phyloP scores from a whole-genome alignment of 2,113 vertebrate species.

The Vidua macroura region DNA sequence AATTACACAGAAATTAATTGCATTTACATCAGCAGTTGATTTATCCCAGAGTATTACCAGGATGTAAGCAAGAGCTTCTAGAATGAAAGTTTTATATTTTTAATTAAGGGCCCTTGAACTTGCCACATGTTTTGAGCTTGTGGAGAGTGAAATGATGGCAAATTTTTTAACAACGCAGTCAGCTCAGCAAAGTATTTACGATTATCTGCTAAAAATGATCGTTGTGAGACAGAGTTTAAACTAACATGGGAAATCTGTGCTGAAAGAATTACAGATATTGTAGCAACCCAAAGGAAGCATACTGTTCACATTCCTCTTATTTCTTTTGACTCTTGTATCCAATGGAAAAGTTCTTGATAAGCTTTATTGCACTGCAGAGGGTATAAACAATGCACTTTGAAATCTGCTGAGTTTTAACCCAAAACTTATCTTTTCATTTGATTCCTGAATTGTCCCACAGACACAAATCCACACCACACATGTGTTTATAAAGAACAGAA shows the following conservation, averaged over 20 bases:
- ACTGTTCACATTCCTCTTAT: constrained; percentile 33
- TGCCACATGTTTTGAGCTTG: background rate
- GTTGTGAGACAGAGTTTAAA: background rate
- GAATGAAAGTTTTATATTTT: background rate
- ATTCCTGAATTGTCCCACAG: constrained; percentile 22
- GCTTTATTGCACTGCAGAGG: constrained; percentile 35
- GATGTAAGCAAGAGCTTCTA: background rate
- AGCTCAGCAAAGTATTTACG: background rate
- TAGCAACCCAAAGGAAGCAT: background rate
- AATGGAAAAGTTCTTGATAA: constrained; percentile 47
- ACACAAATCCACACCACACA: background rate
- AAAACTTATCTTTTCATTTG: constrained; percentile 14
- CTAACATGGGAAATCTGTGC: background rate
- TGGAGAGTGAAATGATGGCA: background rate
- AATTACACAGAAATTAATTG: background rate
- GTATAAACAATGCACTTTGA: constrained; percentile 33
- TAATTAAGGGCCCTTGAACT: constrained; percentile 12
- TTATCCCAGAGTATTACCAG: background rate
- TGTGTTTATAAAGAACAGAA: background rate
- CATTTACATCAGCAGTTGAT: background rate
- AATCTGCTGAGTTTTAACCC: background rate
- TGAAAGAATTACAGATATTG: constrained; percentile 20
- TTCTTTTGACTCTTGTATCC: constrained; percentile 34
- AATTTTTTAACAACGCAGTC: background rate
- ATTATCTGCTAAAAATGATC: background rate